Evolutionary conservation across 2,797 vertebrate genomes (phyloP), one percentile per base, ranked within the genome.

Genomic region (Jordanella pulchra): DNA sequence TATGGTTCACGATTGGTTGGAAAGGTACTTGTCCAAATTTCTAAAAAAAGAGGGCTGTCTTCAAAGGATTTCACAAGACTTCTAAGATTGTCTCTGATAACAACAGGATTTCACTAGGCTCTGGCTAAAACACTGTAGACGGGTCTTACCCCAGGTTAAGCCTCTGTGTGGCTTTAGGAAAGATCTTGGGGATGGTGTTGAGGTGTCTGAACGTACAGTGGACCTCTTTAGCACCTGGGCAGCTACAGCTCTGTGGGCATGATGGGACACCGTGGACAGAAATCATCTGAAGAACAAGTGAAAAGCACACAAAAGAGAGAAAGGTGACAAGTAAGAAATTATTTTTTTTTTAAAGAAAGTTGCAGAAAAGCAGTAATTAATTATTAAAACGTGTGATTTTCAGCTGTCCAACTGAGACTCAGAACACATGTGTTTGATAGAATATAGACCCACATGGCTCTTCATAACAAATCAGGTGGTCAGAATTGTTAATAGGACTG

Each of bases 141-240:
- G 23, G 51, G 13, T 69, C 89, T 89, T 82, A 93, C 92, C 93
- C 93, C 39, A 94, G 69, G 75, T 94, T 94, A 69, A 94, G 86
- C 71, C 93, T 87, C 78, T 92, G 84, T 32, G 85, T 90, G 84
- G 90, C 84, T 77, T 71, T 86, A 21, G 91, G 90, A 4, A 92
- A 82, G 35, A 45, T 74, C 65, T 86, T 86, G 3, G 92, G 92
- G 32, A 92, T 55, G 25, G 77, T 2, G 11, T 75, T 66, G 53
- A 93, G 88, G 76, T 92, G 92, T 73, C 93, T 91, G 84, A 93
- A 94, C 0, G 92, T 93, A 75, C 93, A 94, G 84, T 94, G 93
- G 79, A 93, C 90, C 68, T 94, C 93, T 80, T 89, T 92, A 21
- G 88, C 72, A 0, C 84, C 87, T 0, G 90, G 89, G 67, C 91